Conservation (phyloP, 2,888 invertebrate genomes). For the Oxystoma pomonae region DNA sequence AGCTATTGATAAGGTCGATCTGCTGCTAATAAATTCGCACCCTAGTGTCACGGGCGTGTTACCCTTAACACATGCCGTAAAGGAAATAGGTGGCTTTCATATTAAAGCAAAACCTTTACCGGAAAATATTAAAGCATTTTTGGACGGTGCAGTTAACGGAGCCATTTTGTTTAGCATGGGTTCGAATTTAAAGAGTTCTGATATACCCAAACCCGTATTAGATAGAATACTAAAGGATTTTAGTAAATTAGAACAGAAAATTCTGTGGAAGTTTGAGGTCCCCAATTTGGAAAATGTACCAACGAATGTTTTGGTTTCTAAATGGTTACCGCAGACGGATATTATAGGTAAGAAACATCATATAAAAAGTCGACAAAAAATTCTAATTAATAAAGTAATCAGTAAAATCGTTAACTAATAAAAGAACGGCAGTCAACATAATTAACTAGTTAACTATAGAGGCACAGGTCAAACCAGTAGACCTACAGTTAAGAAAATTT, state of each 20-base stretch:
- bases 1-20: constrained; percentile 32
- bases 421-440: too few relatives aligned
- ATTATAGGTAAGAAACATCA: constrained; percentile 30
- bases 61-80: constrained; percentile 51
- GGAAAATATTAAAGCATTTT: constrained; percentile 39
- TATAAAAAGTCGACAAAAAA: too few relatives aligned
- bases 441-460: too few relatives aligned
- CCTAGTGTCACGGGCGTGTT: constrained; percentile 49
- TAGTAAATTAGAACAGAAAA: constrained; percentile 41
- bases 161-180: constrained; percentile 47
- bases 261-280: constrained; percentile 49
- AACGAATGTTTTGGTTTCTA: constrained; percentile 42
- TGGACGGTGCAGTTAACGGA: constrained; percentile 42
- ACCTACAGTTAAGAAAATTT: too few relatives aligned
- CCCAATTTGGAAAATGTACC: constrained; percentile 34
- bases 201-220: constrained; percentile 35
- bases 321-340: constrained; percentile 46
- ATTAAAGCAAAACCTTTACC: constrained; percentile 25
- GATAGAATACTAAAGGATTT: constrained; percentile 40
- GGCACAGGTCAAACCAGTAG: too few relatives aligned
- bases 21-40: constrained; percentile 45
- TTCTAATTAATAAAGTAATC: too few relatives aligned
- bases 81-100: constrained; percentile 57
- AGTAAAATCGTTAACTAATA: too few relatives aligned
- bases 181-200: constrained; percentile 40